Percentiles rank a stretch among this genome's conserved stretches.
Evolutionary conservation across 2,113 vertebrate genomes (phyloP).

Genomic region (Clarias batrachus): DNA sequence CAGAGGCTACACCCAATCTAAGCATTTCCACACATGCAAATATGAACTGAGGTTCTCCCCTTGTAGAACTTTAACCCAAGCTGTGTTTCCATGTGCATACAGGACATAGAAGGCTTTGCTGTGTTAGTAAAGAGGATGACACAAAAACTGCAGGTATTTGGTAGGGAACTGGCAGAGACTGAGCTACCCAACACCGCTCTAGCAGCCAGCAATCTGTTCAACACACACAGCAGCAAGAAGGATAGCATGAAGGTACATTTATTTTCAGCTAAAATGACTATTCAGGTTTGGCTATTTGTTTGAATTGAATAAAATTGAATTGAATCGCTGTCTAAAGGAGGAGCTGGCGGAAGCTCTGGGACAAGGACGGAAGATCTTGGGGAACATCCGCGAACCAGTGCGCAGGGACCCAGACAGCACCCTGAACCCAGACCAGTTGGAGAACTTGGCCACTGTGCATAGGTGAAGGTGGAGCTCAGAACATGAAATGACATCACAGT

Average conservation of each 20-base stretch:
- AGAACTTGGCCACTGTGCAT: slow-evolving; percentile 88
- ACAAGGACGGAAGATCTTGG: slow-evolving; percentile 80
- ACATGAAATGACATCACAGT: background rate
- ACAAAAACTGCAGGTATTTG: slow-evolving; percentile 30
- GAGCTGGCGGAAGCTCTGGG: slow-evolving; percentile 79
- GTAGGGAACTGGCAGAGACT: slow-evolving; percentile 44
- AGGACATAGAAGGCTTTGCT: slow-evolving; percentile 46
- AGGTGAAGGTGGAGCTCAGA: slow-evolving; percentile 67
- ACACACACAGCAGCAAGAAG: slow-evolving; percentile 42
- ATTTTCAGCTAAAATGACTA: background rate
- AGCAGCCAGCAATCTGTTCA: slow-evolving; percentile 37
- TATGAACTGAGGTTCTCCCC: background rate
- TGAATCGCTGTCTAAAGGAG: slow-evolving; percentile 68
- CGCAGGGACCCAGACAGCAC: slow-evolving; percentile 77
- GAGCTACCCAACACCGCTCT: slow-evolving; percentile 41
- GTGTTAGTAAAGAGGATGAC: slow-evolving; percentile 44
- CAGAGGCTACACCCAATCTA: background rate
- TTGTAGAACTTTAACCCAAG: background rate
- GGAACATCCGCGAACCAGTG: slow-evolving; percentile 82
- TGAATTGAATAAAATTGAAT: background rate
- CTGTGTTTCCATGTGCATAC: slow-evolving; percentile 12
- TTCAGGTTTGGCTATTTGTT: background rate
- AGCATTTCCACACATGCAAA: background rate
- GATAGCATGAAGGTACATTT: slow-evolving; percentile 38
- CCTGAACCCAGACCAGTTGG: slow-evolving; percentile 89